Base-by-base conservation (phyloP, 2,113 vertebrate species). In the Eurypyga helias region DNA sequence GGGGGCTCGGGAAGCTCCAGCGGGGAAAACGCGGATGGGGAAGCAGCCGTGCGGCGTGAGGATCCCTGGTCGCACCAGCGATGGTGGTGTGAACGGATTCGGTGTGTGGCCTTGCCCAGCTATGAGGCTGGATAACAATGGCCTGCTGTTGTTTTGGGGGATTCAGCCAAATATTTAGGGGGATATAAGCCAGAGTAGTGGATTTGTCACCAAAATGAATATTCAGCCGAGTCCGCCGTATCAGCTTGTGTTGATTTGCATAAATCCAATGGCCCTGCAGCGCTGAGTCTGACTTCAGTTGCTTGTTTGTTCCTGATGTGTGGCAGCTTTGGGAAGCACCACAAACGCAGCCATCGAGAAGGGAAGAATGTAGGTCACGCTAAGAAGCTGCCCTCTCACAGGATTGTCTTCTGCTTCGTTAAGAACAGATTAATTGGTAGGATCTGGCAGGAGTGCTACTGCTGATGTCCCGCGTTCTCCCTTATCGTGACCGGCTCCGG, bases 361-460 rank as follows among this genome's bases (percentile, higher is more conserved):
- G 16, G 73, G 84, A 8, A 24, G 55, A 90, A 90, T 93, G 82
- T 93, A 57, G 95, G 95, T 97, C 95, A 92, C 31, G 1, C 73
- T 7, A 1, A 79, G 94, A 45, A 90, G 92, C 85, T 85, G 90
- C 94, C 7, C 31, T 29, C 87, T 75, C 34, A 0, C 55, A 46
- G 84, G 28, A 7, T 41, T 62, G 64, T 91, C 90, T 51, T 84
- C 95, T 91, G 95, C 90, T 94, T 93, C 45, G 7, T 97, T 90
- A 88, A 28, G 82, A 61, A 45, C 18, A 52, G 75, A 75, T 93
- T 95, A 67, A 93, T 90, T 85, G 84, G 70, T 41, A 64, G 78
- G 82, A 14, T 29, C 84, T 80, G 89, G 89, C 89, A 31, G 6
- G 6, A 2, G 52, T 38, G 57, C 80, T 70, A 1, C 67, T 64